These are phyloP conservation scores for Aplysia californica DNA, from an alignment of 1,140 invertebrate species.

Conservation along the genomic window DNA sequence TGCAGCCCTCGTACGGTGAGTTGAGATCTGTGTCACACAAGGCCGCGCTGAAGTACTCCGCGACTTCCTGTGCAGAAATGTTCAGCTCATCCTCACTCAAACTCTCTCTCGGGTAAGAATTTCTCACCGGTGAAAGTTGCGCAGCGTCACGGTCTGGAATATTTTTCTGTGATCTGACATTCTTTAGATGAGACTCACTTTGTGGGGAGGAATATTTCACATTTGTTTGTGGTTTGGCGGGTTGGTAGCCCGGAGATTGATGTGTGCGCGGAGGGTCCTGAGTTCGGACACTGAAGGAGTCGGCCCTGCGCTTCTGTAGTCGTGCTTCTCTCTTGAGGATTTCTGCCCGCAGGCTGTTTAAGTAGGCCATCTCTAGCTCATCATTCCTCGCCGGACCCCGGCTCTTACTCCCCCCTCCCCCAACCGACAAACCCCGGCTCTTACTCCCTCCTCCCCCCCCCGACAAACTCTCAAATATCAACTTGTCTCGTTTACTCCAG, in stretches of 20 bases:
- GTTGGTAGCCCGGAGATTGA: neutral
- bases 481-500: too few species aligned
- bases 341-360: neutral
- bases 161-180: neutral
- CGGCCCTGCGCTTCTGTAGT: neutral
- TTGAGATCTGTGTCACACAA: too few species aligned
- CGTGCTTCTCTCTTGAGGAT: neutral
- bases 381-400: too few species aligned
- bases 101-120: neutral
- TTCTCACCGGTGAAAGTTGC: neutral
- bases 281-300: neutral
- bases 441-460: too few species aligned
- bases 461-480: too few species aligned
- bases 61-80: slow-evolving; percentile 4
- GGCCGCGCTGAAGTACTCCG: slow-evolving; percentile 15
- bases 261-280: too few species aligned
- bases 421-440: too few species aligned
- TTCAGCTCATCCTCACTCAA: slow-evolving; percentile 14
- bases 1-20: too few species aligned
- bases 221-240: neutral
- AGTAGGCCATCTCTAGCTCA: neutral
- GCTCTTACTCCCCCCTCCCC: too few species aligned
- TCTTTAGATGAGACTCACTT: neutral
- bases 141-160: neutral
- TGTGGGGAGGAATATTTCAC: neutral